Conservation (phyloP, 2,113 vertebrate genomes). For the Lepus timidus region DNA sequence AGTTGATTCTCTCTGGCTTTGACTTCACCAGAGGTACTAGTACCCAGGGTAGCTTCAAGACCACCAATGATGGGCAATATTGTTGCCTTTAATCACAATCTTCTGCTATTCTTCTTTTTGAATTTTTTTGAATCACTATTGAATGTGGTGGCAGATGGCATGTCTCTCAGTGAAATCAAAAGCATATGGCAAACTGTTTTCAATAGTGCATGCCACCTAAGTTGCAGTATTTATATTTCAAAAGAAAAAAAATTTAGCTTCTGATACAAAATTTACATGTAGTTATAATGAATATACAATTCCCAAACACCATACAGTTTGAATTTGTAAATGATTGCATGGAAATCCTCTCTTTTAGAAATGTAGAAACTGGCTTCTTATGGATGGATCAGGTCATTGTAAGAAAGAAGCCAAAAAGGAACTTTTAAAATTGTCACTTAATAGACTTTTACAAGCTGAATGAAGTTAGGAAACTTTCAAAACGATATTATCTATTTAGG, state of each 20-base stretch:
- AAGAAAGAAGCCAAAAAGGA: not conserved
- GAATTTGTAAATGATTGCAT: slow-evolving; percentile 15
- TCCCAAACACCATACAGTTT: slow-evolving; percentile 26
- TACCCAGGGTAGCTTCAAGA: not conserved
- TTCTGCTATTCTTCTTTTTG: slow-evolving; percentile 21
- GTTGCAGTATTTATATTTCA: slow-evolving; percentile 74
- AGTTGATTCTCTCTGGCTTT: slow-evolving; percentile 19
- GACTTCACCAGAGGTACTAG: not conserved
- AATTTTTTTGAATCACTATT: slow-evolving; percentile 60
- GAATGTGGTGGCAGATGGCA: slow-evolving; percentile 69
- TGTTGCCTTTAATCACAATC: slow-evolving; percentile 23
- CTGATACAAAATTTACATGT: slow-evolving; percentile 32
- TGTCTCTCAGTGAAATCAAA: slow-evolving; percentile 76
- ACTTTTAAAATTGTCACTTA: not conserved
- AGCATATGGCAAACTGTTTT: slow-evolving; percentile 75
- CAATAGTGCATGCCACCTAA: slow-evolving; percentile 56
- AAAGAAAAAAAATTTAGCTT: slow-evolving; percentile 58
- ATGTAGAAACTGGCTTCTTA: not conserved
- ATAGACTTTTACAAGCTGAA: not conserved
- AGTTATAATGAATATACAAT: slow-evolving; percentile 5
- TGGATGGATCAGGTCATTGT: not conserved
- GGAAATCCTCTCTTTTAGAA: slow-evolving; percentile 41
- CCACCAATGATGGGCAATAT: not conserved
- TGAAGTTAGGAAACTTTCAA: not conserved
- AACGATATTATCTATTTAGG: not conserved